Evolutionary conservation across 1,140 invertebrate genomes (phyloP), one percentile per base, ranked within the genome.

Genomic region (Parasteatoda tepidariorum): DNA sequence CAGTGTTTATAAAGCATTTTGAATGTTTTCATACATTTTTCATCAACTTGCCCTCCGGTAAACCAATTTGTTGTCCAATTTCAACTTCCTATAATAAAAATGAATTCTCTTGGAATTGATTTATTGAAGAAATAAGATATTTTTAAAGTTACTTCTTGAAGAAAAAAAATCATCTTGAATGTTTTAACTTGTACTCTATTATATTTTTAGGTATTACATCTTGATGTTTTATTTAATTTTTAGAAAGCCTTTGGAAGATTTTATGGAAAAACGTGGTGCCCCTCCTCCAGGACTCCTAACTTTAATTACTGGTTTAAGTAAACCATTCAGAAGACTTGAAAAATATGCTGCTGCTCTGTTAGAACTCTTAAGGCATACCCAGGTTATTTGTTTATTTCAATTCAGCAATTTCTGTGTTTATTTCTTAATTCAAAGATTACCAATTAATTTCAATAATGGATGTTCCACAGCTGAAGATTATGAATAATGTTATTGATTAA

Each of bases 331-430:
- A 67, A 92, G 97, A 79, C 89, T 99, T 34, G 96, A 99, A 86
- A 98, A 98, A 88, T 99, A 99, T 89, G 94, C 96, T 15, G 90
- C 88, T 75, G 86, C 92, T 38, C 90, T 99, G 24, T 96, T 98
- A 89, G 98, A 99, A 89, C 89, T 99, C 64, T 96, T 98, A 87
- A 91, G 97, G 83, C 97, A 98, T 88, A 94, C 98, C 38, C 95
- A 97, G 86, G 90, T 90, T 81, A 85, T 79, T 6, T 2, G 7
- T 15, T 55, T 38, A n/a, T n/a, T n/a, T n/a, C n/a, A n/a, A n/a
- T n/a, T n/a, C n/a, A n/a, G n/a, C n/a, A n/a, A n/a, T n/a, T n/a
- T n/a, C n/a, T n/a, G n/a, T n/a, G n/a, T n/a, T n/a, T n/a, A n/a
- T n/a, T n/a, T n/a, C n/a, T n/a, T n/a, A n/a, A n/a, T n/a, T n/a